Percentiles rank a stretch among this genome's conserved stretches.
Evolutionary conservation across 2,797 vertebrate species (phyloP).

Genomic region (Tragopan temminckii): DNA sequence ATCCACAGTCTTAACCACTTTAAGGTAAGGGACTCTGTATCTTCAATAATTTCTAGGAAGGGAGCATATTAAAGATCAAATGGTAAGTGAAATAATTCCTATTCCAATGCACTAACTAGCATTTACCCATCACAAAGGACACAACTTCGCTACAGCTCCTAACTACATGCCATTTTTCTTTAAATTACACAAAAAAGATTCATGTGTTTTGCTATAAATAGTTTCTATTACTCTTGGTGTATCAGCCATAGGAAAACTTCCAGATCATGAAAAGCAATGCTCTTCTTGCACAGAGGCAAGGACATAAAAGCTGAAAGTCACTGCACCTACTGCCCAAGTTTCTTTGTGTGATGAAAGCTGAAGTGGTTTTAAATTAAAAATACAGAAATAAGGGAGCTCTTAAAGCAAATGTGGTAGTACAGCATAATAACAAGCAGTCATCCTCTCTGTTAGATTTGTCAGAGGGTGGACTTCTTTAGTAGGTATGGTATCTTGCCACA

Average conservation of each 20-base stretch:
- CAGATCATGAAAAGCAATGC: not conserved
- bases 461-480: not conserved
- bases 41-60: not conserved
- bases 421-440: not conserved
- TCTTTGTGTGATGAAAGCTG: not conserved
- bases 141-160: not conserved
- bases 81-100: not conserved
- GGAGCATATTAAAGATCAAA: not conserved
- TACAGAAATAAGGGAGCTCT: not conserved
- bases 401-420: not conserved
- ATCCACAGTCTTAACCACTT: not conserved
- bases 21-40: not conserved
- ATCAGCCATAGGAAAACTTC: not conserved
- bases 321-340: not conserved
- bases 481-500: not conserved
- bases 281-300: not conserved
- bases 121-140: not conserved
- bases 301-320: not conserved
- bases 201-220: not conserved
- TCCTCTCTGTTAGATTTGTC: not conserved
- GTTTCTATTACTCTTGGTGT: not conserved
- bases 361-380: not conserved
- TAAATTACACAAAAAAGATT: not conserved
- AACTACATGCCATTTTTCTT: not conserved
- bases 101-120: not conserved